Evolutionary conservation across 2,797 vertebrate genomes (phyloP), one percentile per base, ranked within the genome.

Genomic region (Bradypus variegatus): DNA sequence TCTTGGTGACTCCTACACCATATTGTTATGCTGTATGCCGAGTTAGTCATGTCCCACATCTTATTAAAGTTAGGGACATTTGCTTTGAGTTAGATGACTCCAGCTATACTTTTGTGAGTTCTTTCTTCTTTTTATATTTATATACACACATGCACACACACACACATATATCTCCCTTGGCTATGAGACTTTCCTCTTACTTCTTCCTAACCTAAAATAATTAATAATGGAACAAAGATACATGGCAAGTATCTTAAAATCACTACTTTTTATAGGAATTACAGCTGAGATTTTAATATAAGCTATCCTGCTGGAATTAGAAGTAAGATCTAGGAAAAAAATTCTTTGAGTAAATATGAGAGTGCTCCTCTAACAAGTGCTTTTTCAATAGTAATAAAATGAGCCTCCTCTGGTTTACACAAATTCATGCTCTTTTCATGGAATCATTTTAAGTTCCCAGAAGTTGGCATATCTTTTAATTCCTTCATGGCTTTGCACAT

Each of bases 131-230:
- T 77, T 84, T 53, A 33, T 72, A 36, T 36, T 60, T 62, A 41
- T 76, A 41, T n/a, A n/a, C n/a, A n/a, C n/a, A n/a, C n/a, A n/a
- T n/a, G n/a, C n/a, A n/a, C n/a, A n/a, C n/a, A n/a, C n/a, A n/a
- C n/a, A n/a, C n/a, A n/a, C n/a, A n/a, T n/a, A n/a, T n/a, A 70
- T 88, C 65, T 45, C 91, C 18, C 41, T 86, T 65, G n/a, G 53
- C 85, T 82, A 9, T 48, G 64, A 77, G 69, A 79, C 29, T 72
- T 5, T 5, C 19, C 31, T 93, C 45, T 81, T 77, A 62, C 10
- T 62, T 92, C 48, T 91, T 38, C 38, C 36, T 87, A 82, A 77
- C 21, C 36, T 78, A 75, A 93, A 73, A 67, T 67, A 78, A 90
- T 88, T 81, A 89, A 50, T 81, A 91, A 75, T 45, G 16, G 31